Evolutionary conservation across 2,797 vertebrate species (phyloP).

Genomic region (Scomberomorus guttatus): DNA sequence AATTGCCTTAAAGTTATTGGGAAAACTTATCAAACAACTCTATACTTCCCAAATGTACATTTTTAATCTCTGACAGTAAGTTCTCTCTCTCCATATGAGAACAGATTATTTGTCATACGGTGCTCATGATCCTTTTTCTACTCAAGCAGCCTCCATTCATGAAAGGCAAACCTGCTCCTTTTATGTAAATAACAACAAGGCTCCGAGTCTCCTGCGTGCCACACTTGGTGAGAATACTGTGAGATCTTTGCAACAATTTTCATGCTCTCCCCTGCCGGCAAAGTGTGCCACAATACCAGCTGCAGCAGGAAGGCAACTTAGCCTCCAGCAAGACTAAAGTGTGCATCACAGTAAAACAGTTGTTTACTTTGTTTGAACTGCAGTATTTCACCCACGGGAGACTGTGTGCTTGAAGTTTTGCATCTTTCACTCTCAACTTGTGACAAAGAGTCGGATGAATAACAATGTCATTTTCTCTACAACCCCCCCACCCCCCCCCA

Average conservation of each 20-base stretch:
- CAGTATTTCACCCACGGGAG: constrained; percentile 89
- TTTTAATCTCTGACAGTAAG: constrained; percentile 23
- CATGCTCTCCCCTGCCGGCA: constrained; percentile 77
- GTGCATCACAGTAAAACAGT: constrained; percentile 93
- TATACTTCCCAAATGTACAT: constrained; percentile 25
- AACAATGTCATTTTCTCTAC: constrained; percentile 88
- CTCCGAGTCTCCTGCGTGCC: constrained; percentile 64
- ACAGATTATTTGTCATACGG: constrained; percentile 19
- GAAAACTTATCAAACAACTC: constrained; percentile 13
- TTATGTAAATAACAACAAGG: constrained; percentile 73
- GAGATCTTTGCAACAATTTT: constrained; percentile 72
- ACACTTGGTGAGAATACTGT: constrained; percentile 63
- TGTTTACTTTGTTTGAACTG: constrained; percentile 95
- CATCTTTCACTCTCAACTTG: constrained; percentile 87
- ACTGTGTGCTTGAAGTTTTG: constrained; percentile 87
- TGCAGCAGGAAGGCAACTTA: constrained; percentile 86
- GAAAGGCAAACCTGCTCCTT: constrained; percentile 72
- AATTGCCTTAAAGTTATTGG: constrained; percentile 9
- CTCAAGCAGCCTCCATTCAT: constrained; percentile 39
- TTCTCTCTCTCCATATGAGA: constrained; percentile 16
- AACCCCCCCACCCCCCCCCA: constrained; percentile 19
- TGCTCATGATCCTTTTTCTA: constrained; percentile 19
- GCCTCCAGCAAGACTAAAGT: constrained; percentile 94
- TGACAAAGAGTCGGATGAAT: constrained; percentile 90
- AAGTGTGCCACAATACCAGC: constrained; percentile 80